Evolutionary conservation across 2,888 invertebrate genomes (phyloP).

Genomic region (Gerris lacustris): DNA sequence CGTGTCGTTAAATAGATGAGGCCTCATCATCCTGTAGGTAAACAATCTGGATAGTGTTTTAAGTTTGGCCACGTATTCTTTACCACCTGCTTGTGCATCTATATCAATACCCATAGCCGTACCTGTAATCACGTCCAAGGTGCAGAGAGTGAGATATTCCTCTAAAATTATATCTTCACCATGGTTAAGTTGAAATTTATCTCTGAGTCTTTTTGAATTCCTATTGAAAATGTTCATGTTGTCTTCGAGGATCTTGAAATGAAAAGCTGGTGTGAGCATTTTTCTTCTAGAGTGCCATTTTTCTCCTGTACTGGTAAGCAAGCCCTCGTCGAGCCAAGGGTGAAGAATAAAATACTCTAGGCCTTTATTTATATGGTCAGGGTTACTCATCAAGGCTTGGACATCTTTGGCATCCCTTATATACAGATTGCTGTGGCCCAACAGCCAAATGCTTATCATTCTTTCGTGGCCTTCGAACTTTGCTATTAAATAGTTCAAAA

Average conservation of each 20-base stretch:
- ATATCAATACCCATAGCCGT: not conserved
- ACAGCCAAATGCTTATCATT: not conserved
- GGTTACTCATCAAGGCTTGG: not conserved
- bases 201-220: not conserved
- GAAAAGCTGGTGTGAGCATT: constrained; percentile 6
- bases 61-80: not conserved
- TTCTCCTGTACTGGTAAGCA: not conserved
- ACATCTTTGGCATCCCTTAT: not conserved
- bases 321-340: not conserved
- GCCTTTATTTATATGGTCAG: not conserved
- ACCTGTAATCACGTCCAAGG: not conserved
- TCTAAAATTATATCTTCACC: not conserved
- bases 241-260: constrained; percentile 5
- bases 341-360: not conserved
- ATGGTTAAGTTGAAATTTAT: not conserved
- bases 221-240: not conserved
- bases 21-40: not conserved
- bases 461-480: not conserved
- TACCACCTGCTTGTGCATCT: not conserved
- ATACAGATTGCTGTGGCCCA: not conserved
- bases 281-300: constrained; percentile 1
- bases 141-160: not conserved
- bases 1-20: not conserved
- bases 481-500: not conserved
- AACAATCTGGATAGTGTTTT: not conserved